Evolutionary conservation across 2,888 invertebrate species (phyloP).

Genomic region (Brassicogethes aeneus): DNA sequence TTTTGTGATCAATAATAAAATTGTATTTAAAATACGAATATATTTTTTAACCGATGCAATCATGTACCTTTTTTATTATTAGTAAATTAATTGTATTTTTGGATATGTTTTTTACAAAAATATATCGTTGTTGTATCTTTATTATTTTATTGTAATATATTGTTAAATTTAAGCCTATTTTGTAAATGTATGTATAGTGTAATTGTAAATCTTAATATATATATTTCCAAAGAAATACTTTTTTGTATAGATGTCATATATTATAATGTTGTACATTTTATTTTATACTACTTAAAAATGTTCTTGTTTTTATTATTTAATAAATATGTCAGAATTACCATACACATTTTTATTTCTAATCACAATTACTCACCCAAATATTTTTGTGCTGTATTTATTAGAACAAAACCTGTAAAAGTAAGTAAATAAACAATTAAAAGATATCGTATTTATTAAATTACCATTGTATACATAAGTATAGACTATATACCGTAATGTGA

Average conservation of each 20-base stretch:
- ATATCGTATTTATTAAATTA: no score
- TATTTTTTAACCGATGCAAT: slow-evolving; percentile 33
- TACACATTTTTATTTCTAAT: neutral
- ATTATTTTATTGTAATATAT: slow-evolving; percentile 37
- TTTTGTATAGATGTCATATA: slow-evolving; percentile 31
- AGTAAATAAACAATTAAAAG: no score
- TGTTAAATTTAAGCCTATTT: slow-evolving; percentile 29
- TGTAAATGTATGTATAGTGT: slow-evolving; percentile 30
- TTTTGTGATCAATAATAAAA: slow-evolving; percentile 35
- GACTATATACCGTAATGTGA: slow-evolving; percentile 10
- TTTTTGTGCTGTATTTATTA: slow-evolving; percentile 8
- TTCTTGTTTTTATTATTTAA: slow-evolving; percentile 40
- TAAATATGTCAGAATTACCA: slow-evolving; percentile 29
- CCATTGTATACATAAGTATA: no score
- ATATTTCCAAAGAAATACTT: slow-evolving; percentile 39
- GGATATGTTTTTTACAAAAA: slow-evolving; percentile 37
- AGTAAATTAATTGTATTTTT: slow-evolving; percentile 28
- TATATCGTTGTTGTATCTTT: slow-evolving; percentile 38
- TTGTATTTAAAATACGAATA: slow-evolving; percentile 35
- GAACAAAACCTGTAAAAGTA: no score
- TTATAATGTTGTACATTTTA: slow-evolving; percentile 38
- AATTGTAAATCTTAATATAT: slow-evolving; percentile 35
- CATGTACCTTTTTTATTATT: slow-evolving; percentile 34
- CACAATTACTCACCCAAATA: no score
- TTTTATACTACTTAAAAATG: slow-evolving; percentile 38